Base-by-base conservation (phyloP, 2,888 invertebrate species). In the Euplexia lucipara region DNA sequence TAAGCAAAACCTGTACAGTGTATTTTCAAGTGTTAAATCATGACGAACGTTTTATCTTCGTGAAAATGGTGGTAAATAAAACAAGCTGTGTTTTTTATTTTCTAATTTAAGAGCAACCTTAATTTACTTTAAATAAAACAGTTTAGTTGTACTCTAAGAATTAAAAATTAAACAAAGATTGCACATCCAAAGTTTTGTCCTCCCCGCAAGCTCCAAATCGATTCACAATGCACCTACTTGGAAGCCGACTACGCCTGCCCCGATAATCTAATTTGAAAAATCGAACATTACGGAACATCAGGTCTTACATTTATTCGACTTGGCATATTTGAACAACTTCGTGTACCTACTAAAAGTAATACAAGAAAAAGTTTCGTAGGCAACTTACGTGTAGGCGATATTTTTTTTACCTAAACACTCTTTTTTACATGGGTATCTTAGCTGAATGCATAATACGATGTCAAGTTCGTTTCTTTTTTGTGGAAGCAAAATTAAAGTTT, bases 151-250 rank as follows among this genome's bases (percentile, higher is more conserved):
- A n/a, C n/a, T n/a, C n/a, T n/a, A n/a, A n/a, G n/a, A n/a, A n/a
- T n/a, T n/a, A n/a, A n/a, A n/a, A n/a, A n/a, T n/a, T n/a, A n/a
- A n/a, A n/a, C n/a, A n/a, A n/a, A n/a, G n/a, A n/a, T 70, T 70
- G 52, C 14, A 61, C 61, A 54, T 65, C 32, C 5, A 1, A 12
- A 14, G 0, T 65, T 86, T 86, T 86, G 86, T 87, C 79, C 80
- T 66, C 69, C 82, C 82, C 83, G 82, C 76, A 82, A 85, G 79
- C 73, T 72, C 75, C 71, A 78, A 82, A 89, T 86, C 84, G 85
- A 86, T 85, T 84, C 78, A 79, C 77, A 73, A 71, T 81, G 68
- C 71, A 78, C 64, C 67, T 53, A 76, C 52, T 54, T 41, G 61
- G 63, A 75, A 66, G 63, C 68, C 41, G 57, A 69, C 60, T 66